A percentile compares a stretch with the other conserved stretches of the same genome.
These are phyloP conservation scores for Blastobasis lacticolella DNA, from an alignment of 2,888 invertebrate species.

Conservation along the genomic window DNA sequence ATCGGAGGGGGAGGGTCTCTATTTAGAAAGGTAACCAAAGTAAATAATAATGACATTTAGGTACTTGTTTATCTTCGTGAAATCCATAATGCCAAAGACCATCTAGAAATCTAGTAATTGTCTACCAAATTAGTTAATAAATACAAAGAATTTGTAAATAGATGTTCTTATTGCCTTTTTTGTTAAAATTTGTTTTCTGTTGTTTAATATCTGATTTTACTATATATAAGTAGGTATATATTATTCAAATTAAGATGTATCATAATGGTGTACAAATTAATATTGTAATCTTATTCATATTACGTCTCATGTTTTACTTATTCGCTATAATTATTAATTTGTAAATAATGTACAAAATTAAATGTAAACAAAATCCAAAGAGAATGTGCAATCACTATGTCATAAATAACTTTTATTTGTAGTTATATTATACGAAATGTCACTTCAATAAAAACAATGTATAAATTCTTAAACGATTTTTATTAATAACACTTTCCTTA, in stretches of 20 bases:
- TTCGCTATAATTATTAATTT: background rate
- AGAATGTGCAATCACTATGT: conserved; percentile 63
- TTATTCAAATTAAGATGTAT: conserved; percentile 18
- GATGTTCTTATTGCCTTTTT: conserved; percentile 11
- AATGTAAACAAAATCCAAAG: conserved; percentile 54
- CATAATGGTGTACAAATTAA: conserved; percentile 13
- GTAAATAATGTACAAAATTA: conserved; percentile 30
- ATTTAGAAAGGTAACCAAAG: no score
- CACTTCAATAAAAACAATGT: conserved; percentile 63
- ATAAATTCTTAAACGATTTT: conserved; percentile 12
- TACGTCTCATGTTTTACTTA: background rate
- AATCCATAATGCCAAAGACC: conserved; percentile 38
- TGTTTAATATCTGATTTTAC: conserved; percentile 6
- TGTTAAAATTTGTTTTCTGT: conserved; percentile 4
- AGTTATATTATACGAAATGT: conserved; percentile 46
- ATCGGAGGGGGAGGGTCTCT: no score
- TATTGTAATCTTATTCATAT: conserved; percentile 21
- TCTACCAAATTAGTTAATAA: background rate
- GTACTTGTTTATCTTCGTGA: conserved; percentile 16
- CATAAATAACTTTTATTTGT: conserved; percentile 33
- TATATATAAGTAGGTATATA: conserved; percentile 13
- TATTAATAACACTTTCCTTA: no score
- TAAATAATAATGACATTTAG: no score
- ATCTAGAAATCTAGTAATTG: conserved; percentile 11
- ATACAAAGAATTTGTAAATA: conserved; percentile 1